phyloP scores from a whole-genome alignment of 2,888 invertebrate species.

The Chalcosyrphus nemorum region DNA sequence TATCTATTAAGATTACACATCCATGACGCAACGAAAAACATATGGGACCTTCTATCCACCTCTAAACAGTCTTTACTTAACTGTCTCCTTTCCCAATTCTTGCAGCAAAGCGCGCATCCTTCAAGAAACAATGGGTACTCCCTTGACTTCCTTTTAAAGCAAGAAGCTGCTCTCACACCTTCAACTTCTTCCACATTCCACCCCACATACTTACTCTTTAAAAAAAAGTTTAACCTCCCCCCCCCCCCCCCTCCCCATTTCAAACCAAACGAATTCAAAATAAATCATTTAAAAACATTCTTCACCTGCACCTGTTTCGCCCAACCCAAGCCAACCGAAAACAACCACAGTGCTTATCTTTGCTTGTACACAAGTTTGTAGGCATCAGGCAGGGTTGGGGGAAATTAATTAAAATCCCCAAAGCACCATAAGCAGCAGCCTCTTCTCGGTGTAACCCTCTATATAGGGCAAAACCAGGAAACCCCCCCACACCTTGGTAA shows the following conservation, averaged over 20 bases:
- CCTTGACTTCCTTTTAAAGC: neutral
- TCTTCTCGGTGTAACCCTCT: constrained; percentile 42
- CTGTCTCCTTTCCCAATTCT: no score
- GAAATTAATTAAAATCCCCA: constrained; percentile 72
- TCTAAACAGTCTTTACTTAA: no score
- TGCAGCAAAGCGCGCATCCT: no score
- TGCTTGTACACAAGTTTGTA: constrained; percentile 59
- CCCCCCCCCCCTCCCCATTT: no score
- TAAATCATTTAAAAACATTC: constrained; percentile 67
- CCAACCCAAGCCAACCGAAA: constrained; percentile 4
- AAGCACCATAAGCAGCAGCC: constrained; percentile 68
- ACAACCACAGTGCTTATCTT: constrained; percentile 63
- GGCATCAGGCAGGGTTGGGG: constrained; percentile 12
- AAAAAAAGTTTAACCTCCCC: constrained; percentile 27
- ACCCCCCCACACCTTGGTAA: constrained; percentile 9
- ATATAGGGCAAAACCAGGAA: neutral
- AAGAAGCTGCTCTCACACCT: neutral
- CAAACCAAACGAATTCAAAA: constrained; percentile 54
- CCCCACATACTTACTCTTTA: neutral
- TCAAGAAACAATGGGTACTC: neutral
- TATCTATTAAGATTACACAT: no score
- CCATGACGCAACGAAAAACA: no score
- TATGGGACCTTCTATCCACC: no score
- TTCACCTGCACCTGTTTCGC: constrained; percentile 64
- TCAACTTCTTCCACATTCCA: neutral